Conservation (phyloP, 1,140 invertebrate species). For the Proales similis region DNA sequence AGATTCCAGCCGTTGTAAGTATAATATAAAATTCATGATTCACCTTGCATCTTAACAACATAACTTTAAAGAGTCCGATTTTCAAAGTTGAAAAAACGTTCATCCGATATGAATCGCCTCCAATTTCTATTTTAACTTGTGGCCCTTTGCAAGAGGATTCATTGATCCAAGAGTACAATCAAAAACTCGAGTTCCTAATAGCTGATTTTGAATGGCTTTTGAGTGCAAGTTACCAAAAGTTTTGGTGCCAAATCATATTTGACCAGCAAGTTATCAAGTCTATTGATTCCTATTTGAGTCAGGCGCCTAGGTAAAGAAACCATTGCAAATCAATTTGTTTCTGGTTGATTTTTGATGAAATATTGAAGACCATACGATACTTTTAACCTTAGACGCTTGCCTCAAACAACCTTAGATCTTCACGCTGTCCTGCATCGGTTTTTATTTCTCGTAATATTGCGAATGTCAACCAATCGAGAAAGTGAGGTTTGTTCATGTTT, state of each 20-base stretch:
- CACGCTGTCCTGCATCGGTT: slow-evolving; percentile 5
- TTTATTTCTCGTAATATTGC: slow-evolving; percentile 11
- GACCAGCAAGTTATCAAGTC: slow-evolving; percentile 5
- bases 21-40: background rate
- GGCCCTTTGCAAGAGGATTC: background rate
- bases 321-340: no score
- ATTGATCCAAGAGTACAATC: slow-evolving; percentile 9
- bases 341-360: no score
- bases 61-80: background rate
- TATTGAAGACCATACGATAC: slow-evolving; percentile 25
- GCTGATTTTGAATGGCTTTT: slow-evolving; percentile 34
- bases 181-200: slow-evolving; percentile 1
- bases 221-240: slow-evolving; percentile 26
- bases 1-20: slow-evolving; percentile 30
- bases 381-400: slow-evolving; percentile 8
- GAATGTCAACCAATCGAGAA: slow-evolving; percentile 37
- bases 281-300: slow-evolving; percentile 28
- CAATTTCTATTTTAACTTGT: slow-evolving; percentile 3
- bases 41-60: background rate
- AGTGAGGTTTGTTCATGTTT: no score
- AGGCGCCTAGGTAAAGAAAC: no score
- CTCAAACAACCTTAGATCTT: background rate
- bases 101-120: background rate
- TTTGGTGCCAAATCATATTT: slow-evolving; percentile 34
- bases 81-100: slow-evolving; percentile 25